Base-by-base conservation (phyloP, 2,797 vertebrate species). In the Rhabdophis nuchalis region DNA sequence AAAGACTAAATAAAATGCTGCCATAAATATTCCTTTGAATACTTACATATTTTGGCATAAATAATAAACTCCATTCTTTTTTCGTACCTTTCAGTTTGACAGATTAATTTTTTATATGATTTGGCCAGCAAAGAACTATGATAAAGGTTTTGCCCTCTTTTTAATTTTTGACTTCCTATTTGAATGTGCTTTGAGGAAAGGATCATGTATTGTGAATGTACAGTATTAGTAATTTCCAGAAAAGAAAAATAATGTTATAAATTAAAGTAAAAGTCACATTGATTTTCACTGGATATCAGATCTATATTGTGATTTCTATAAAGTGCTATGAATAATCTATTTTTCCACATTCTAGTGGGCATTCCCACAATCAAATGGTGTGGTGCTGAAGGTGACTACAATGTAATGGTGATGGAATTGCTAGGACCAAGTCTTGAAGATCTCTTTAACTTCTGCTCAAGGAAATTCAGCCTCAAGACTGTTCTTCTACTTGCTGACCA, bases 351-450 rank as follows among this genome's bases (percentile, higher is more conserved):
- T 96, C 93, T 97, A 99, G 99, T 99, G 96, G 99, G 99, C 85
- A 99, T 99, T 95, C 99, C 99, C 25, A 99, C 98, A 14, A 99
- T 99, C 96, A 98, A 99, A 95, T 99, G 99, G 99, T 99, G 99
- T 1, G 99, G 99, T n/a, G 99, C 99, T 1, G 99, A 99, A 96
- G 99, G 99, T 6, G 99, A 99, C 97, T 99, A 99, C 97, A 99
- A 99, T 0, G 99, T 99, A 96, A 99, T 99, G 99, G 99, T 99
- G 72, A 99, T 99, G 99, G 99, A 99, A 96, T 97, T 99, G 91
- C 96, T 99, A 72, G 99, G 99, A 23, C 99, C 99, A 0, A 99
- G 99, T 96, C 98, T 99, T 91, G 99, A 99, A 95, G 99, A 99
- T 96, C 98, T 99, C 92, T 99, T 99, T 97, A 99, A 99, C 97